Conservation (phyloP, 2,797 vertebrate genomes). For the Prunella strophiata region DNA sequence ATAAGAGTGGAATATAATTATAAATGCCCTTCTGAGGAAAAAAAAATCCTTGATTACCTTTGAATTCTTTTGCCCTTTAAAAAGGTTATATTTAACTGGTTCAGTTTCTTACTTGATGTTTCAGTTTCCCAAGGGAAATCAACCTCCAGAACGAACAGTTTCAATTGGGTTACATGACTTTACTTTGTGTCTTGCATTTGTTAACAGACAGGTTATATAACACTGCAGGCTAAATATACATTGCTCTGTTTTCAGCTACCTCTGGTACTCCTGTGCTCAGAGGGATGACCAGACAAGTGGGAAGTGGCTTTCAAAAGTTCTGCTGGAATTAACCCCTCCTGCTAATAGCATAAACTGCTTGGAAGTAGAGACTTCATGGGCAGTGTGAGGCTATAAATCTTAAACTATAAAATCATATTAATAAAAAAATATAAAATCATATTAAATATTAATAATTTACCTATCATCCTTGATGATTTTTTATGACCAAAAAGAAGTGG, state of each 20-base stretch:
- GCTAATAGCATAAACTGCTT: neutral
- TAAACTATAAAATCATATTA: neutral
- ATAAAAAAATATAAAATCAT: too few relatives aligned
- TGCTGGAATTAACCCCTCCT: neutral
- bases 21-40: slow-evolving; percentile 68
- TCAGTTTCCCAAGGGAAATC: slow-evolving; percentile 75
- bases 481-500: neutral
- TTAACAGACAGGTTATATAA: slow-evolving; percentile 74
- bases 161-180: slow-evolving; percentile 75
- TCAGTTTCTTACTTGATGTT: slow-evolving; percentile 75
- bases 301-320: slow-evolving; percentile 7
- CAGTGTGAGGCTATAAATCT: neutral
- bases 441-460: too few relatives aligned
- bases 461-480: neutral
- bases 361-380: neutral
- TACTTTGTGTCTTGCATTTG: slow-evolving; percentile 74
- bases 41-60: slow-evolving; percentile 73
- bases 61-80: slow-evolving; percentile 76
- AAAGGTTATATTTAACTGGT: slow-evolving; percentile 77
- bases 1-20: slow-evolving; percentile 77
- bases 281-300: neutral
- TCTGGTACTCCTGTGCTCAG: neutral
- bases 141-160: slow-evolving; percentile 68
- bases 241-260: slow-evolving; percentile 38
- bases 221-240: slow-evolving; percentile 61